Evolutionary conservation across 2,888 invertebrate genomes (phyloP).

Genomic region (Cephus spinipes): DNA sequence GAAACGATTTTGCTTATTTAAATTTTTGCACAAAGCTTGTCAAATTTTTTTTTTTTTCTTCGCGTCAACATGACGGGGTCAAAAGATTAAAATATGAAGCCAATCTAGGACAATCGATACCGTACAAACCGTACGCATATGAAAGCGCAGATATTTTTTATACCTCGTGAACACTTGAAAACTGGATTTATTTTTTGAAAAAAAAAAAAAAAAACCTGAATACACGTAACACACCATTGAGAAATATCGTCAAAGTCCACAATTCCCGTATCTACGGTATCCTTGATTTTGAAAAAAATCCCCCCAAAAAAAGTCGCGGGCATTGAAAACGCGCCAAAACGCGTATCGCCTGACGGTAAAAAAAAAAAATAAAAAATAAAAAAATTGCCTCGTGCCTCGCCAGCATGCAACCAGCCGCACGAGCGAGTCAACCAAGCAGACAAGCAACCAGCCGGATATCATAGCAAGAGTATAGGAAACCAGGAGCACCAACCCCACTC

Average conservation of each 20-base stretch:
- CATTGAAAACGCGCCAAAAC: background rate
- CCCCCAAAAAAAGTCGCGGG: too few species aligned
- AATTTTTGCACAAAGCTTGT: slow-evolving; percentile 33
- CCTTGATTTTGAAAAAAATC: background rate
- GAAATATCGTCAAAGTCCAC: background rate
- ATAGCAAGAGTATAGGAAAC: slow-evolving; percentile 8
- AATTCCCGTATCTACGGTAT: too few species aligned
- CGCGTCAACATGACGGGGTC: background rate
- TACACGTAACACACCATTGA: background rate
- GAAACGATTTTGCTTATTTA: slow-evolving; percentile 27
- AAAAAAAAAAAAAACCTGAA: too few species aligned
- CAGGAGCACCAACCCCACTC: slow-evolving; percentile 23
- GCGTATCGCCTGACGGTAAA: background rate
- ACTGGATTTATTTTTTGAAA: background rate
- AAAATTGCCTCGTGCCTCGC: background rate
- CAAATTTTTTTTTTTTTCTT: slow-evolving; percentile 25
- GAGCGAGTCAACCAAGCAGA: background rate
- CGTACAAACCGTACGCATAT: slow-evolving; percentile 14
- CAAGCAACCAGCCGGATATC: slow-evolving; percentile 10
- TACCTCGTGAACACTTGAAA: background rate
- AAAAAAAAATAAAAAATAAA: background rate
- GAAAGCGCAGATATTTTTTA: slow-evolving; percentile 16
- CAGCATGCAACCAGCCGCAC: slow-evolving; percentile 9
- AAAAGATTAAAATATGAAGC: slow-evolving; percentile 24
- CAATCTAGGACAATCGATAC: slow-evolving; percentile 47